phyloP scores from a whole-genome alignment of 2,113 vertebrate species.

The Verasper variegatus region DNA sequence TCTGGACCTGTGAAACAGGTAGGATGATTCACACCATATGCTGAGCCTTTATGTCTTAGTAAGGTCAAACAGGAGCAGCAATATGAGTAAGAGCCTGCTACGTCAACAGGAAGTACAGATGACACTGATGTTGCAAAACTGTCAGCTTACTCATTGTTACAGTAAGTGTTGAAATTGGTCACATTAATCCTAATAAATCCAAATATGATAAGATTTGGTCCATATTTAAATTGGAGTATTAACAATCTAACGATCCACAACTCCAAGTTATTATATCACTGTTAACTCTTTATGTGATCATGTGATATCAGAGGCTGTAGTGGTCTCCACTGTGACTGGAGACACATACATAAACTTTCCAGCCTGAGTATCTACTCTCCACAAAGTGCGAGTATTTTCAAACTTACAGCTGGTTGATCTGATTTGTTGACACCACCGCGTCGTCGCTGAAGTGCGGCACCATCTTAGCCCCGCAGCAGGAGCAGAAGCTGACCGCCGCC shows the following conservation, averaged over 20 bases:
- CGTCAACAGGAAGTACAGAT: conserved; percentile 54
- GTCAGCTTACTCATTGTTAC: conserved; percentile 10
- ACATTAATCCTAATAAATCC: not conserved
- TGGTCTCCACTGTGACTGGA: not conserved
- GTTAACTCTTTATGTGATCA: not conserved
- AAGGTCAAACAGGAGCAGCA: conserved; percentile 26
- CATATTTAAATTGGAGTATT: not conserved
- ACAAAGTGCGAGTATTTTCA: not conserved
- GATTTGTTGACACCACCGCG: conserved; percentile 89
- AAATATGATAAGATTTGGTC: not conserved
- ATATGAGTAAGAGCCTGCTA: conserved; percentile 41
- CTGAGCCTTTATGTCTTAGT: conserved; percentile 53
- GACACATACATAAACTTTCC: no score
- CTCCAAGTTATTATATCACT: no score
- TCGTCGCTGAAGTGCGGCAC: conserved; percentile 93
- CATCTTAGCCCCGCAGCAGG: conserved; percentile 88
- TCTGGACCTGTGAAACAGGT: conserved; percentile 34
- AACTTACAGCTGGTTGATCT: conserved; percentile 94
- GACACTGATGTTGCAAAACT: conserved; percentile 39
- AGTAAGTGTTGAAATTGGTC: not conserved
- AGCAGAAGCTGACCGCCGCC: conserved; percentile 78
- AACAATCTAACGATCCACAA: not conserved
- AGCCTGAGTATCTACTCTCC: no score
- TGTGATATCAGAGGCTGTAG: not conserved
- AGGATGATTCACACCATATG: conserved; percentile 56